A percentile compares a stretch with the other conserved stretches of the same genome.
Evolutionary conservation across 2,797 vertebrate species (phyloP).

Genomic region (Oryzias dopingdopingensis): DNA sequence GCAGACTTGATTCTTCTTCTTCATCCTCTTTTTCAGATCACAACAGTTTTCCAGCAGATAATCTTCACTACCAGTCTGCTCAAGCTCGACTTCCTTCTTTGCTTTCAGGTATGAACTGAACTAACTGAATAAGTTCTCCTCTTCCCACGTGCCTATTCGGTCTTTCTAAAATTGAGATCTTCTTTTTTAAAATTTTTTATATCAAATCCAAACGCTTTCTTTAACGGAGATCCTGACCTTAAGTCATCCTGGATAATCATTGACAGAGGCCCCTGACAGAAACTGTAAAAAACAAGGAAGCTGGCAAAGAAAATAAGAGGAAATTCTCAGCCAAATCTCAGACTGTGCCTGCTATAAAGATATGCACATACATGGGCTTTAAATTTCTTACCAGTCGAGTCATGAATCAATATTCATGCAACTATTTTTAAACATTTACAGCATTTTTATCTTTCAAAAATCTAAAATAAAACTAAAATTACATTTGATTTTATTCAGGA

Average conservation of each 20-base stretch:
- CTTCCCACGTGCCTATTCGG: no score
- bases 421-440: no score
- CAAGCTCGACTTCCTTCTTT: conserved; percentile 23
- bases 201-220: neutral
- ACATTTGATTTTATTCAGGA: no score
- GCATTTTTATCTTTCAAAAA: no score
- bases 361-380: no score
- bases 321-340: no score
- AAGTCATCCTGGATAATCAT: conserved; percentile 25
- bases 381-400: no score
- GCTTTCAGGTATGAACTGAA: conserved; percentile 47
- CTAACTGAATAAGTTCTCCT: no score
- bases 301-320: conserved; percentile 8
- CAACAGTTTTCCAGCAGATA: conserved; percentile 32
- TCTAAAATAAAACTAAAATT: no score
- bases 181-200: neutral
- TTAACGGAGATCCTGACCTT: neutral
- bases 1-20: conserved; percentile 21
- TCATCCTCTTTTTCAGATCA: conserved; percentile 39
- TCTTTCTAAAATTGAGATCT: neutral
- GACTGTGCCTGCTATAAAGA: no score
- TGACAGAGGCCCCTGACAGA: neutral
- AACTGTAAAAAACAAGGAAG: conserved; percentile 6
- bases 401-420: no score
- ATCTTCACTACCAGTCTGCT: conserved; percentile 19